Conservation (phyloP, 1,140 invertebrate species). For the Lucilia sericata region DNA sequence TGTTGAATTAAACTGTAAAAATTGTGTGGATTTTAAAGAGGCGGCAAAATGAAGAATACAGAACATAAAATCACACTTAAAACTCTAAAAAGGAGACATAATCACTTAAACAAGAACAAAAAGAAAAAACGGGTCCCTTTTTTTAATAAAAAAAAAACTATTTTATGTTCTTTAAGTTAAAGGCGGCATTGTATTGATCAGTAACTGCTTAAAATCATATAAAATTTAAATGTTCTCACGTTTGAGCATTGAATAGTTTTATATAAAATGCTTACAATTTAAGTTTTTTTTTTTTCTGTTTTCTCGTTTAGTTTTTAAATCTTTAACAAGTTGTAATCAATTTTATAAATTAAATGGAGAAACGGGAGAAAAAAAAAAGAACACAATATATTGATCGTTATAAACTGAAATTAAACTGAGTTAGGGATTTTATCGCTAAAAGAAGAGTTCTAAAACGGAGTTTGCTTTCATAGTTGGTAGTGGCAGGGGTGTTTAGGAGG, state of each 20-base stretch:
- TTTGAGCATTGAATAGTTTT: constrained; percentile 6
- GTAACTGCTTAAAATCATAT: neutral
- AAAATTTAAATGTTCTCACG: constrained; percentile 29
- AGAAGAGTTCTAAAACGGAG: neutral
- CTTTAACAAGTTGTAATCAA: constrained; percentile 11
- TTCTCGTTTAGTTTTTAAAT: neutral
- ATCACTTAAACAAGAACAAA: constrained; percentile 21
- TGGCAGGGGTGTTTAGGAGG: too few species aligned
- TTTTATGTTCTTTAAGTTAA: neutral
- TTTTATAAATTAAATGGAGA: constrained; percentile 19
- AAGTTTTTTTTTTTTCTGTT: neutral
- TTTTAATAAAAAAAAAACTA: neutral
- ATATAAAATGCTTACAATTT: neutral
- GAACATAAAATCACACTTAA: neutral
- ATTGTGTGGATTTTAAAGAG: neutral
- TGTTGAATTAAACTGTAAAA: neutral
- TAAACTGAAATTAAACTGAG: neutral
- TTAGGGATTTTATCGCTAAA: neutral
- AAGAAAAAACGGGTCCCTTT: neutral
- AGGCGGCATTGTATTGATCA: neutral
- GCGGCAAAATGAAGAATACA: neutral
- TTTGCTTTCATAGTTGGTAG: too few species aligned
- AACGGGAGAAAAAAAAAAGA: neutral
- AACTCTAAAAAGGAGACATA: constrained; percentile 15
- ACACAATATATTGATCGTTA: neutral